Evolutionary conservation across 2,797 vertebrate genomes (phyloP), one percentile per base, ranked within the genome.

Genomic region (Tinamus major): DNA sequence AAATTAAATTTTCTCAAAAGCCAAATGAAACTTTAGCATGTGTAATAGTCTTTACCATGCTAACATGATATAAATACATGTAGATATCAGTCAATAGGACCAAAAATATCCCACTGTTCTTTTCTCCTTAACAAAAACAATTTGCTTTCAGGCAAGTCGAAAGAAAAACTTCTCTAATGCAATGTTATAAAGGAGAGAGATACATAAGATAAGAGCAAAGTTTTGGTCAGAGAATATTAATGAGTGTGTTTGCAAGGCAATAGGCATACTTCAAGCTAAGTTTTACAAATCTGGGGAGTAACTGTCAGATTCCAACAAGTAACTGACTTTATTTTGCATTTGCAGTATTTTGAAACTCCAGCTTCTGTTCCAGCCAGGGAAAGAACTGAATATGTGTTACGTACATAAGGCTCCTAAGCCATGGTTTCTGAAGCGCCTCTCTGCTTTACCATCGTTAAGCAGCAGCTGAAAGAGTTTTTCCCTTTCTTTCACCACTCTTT

Each of bases 131-230:
- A 59, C 5, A 74, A 37, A 70, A 85, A 1, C 5, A 31, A 70
- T 29, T 65, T 89, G 2, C 19, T 65, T 48, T 76, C 8, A 49
- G 9, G 2, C 3, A 72, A 44, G 37, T 53, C 1, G 64, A 74
- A 61, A 72, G 12, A 74, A 83, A 70, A 13, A 20, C 7, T 48
- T 55, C 15, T 53, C 10, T 26, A 61, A 78, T 10, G 19, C 77
- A 87, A 83, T 61, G 14, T 8, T 71, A 16, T n/a, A 89, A 80
- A 46, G 3, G 37, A 61, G 21, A 63, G 5, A 3, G 0, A 0
- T 15, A 29, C 37, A 17, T 18, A 75, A 85, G 79, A 70, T 27
- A 68, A 17, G 79, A 33, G 4, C 13, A 72, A 79, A 83, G 1
- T 71, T 64, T 80, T 33, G 75, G 20, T 42, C 27, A 68, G 49